Conservation (phyloP, 2,797 vertebrate genomes). For the Tangara arthus region DNA sequence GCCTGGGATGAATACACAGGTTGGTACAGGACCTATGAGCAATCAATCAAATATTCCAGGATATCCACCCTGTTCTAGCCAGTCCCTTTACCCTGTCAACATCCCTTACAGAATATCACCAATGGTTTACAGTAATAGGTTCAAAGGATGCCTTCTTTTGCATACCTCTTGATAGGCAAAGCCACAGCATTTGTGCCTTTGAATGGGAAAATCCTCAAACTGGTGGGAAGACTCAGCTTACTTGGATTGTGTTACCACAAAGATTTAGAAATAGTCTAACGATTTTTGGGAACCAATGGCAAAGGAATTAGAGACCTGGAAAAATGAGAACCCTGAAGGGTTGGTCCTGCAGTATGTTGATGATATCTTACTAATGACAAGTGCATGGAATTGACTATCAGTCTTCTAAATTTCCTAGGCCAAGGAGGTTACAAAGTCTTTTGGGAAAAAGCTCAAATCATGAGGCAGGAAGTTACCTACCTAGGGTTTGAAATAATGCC, state of each 20-base stretch:
- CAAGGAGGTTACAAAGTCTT: neutral
- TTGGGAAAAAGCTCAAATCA: neutral
- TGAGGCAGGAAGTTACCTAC: neutral
- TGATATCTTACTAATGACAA: neutral
- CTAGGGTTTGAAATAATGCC: neutral
- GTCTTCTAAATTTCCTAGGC: neutral
- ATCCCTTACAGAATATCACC: neutral
- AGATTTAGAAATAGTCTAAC: neutral
- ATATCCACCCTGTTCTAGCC: neutral
- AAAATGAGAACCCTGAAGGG: neutral
- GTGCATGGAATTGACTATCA: neutral
- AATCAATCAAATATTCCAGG: neutral
- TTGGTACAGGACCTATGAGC: neutral
- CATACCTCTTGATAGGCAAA: neutral
- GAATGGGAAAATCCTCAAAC: neutral
- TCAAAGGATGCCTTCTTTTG: neutral
- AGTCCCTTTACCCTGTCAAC: neutral
- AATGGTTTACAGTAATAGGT: neutral
- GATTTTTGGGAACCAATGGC: neutral
- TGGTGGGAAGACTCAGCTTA: neutral
- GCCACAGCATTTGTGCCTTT: neutral
- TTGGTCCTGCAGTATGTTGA: neutral
- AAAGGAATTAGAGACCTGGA: neutral
- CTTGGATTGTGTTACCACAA: neutral
- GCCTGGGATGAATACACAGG: rapidly evolving